Conservation (phyloP, 2,797 vertebrate species). For the Pampus argenteus region DNA sequence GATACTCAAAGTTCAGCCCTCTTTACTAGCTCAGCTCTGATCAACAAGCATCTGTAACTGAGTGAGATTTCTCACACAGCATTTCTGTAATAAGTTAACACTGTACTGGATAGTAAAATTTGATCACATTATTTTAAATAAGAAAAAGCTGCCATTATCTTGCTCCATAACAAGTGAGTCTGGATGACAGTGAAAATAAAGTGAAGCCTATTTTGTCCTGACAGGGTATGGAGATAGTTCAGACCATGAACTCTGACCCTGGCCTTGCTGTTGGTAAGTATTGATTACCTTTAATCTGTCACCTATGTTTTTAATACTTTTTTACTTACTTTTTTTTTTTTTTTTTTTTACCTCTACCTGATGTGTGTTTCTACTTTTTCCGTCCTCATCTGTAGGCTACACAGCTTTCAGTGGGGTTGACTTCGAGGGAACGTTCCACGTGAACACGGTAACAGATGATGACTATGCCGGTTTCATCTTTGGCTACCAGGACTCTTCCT, state of each 20-base stretch:
- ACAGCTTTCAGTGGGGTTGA: slow-evolving; percentile 98
- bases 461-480: slow-evolving; percentile 99
- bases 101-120: not conserved
- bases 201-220: slow-evolving; percentile 9
- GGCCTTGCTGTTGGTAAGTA: slow-evolving; percentile 96
- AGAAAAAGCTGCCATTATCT: not conserved
- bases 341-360: no score
- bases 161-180: not conserved
- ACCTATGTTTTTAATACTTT: no score
- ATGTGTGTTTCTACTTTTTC: not conserved
- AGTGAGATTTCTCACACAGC: not conserved
- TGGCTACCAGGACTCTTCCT: slow-evolving; percentile 98
- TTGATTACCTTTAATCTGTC: not conserved
- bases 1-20: not conserved
- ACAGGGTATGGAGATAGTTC: slow-evolving; percentile 94
- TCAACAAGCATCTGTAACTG: not conserved
- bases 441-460: slow-evolving; percentile 96
- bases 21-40: not conserved
- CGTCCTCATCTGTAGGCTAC: slow-evolving; percentile 86
- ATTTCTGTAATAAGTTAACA: not conserved
- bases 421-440: slow-evolving; percentile 98
- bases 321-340: no score
- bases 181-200: not conserved
- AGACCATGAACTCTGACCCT: slow-evolving; percentile 99
- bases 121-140: not conserved